Evolutionary conservation across 2,113 vertebrate species (phyloP), one percentile per base, ranked within the genome.

Genomic region (Leptobrachium leishanense): DNA sequence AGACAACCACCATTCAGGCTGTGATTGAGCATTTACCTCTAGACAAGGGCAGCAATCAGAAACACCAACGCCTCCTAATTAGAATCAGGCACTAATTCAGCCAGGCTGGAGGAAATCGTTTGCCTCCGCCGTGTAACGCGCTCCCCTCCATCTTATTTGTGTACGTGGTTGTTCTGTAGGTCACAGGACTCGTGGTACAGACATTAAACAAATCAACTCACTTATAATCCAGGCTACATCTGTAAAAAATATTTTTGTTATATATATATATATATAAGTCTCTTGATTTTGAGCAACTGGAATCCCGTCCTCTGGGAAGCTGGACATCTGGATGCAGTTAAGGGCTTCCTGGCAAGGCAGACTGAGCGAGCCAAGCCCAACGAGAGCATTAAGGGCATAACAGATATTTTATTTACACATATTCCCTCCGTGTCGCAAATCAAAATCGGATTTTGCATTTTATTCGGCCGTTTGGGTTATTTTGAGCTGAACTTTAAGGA

Each of bases 241-340:
- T 59, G 55, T 59, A 59, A 59, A 2, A 59, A 8, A 59, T 59
- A 59, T 11, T 2, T 59, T 59, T 59, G 50, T 11, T 54, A 1
- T 31, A 31, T 31, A 31, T 31, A 31, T 31, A 31, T 31, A 31
- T 59, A 11, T 15, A 11, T 12, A 2, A 4, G 55, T 15, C 55
- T 13, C 13, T 59, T 59, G 55, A 15, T 59, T 59, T 43, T 70
- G 63, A 0, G 0, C 39, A 59, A 2, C 3, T 13, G 43, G 0
- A 11, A 84, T 13, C 0, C 50, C 31, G 68, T 55, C 44, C 41
- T 77, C 7, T n/a, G 4, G 46, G 44, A 1, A 1, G 2, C 67
- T 15, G 76, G 81, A 62, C 81, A 82, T 75, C 55, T 59, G 55
- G 10, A 59, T 12, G 2, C 13, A 59, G 9, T 59, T 59, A 59